Conservation (phyloP, 1,140 invertebrate species). For the Subanguina moxae region DNA sequence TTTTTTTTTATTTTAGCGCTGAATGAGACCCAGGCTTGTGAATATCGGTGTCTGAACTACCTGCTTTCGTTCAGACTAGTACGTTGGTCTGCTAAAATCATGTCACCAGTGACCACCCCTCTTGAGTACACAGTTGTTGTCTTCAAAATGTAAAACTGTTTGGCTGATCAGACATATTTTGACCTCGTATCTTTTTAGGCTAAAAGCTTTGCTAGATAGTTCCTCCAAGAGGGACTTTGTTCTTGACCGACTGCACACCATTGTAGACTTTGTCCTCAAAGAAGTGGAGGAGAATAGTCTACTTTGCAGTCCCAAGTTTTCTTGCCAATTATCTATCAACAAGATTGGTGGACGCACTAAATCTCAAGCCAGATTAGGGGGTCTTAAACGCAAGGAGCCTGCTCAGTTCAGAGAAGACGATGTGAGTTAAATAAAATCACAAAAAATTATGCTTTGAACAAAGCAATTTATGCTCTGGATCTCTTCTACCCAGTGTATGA, state of each 20-base stretch:
- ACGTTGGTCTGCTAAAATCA: constrained; percentile 28
- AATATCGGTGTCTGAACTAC: constrained; percentile 40
- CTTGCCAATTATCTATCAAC: neutral
- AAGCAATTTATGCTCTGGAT: too few relatives aligned
- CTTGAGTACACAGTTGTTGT: constrained; percentile 37
- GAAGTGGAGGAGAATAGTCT: constrained; percentile 27
- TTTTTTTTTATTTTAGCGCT: constrained; percentile 46
- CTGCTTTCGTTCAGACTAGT: constrained; percentile 39
- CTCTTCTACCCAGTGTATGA: too few relatives aligned
- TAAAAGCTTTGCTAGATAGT: constrained; percentile 33
- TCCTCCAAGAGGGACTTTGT: constrained; percentile 28
- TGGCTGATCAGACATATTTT: neutral
- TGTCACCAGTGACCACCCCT: constrained; percentile 34
- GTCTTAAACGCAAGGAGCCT: neutral
- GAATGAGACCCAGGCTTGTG: constrained; percentile 34
- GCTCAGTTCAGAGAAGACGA: neutral
- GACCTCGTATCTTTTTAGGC: constrained; percentile 23
- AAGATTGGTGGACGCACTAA: neutral
- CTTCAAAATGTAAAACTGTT: constrained; percentile 38
- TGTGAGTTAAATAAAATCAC: neutral
- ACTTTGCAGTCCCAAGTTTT: constrained; percentile 19
- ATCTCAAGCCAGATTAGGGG: neutral
- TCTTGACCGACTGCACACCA: constrained; percentile 26
- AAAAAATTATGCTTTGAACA: too few relatives aligned
- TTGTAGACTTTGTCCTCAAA: constrained; percentile 39